Percentiles rank a stretch among this genome's conserved stretches.
Conservation (phyloP, 2,888 invertebrate genomes). For the Oligia strigilis region DNA sequence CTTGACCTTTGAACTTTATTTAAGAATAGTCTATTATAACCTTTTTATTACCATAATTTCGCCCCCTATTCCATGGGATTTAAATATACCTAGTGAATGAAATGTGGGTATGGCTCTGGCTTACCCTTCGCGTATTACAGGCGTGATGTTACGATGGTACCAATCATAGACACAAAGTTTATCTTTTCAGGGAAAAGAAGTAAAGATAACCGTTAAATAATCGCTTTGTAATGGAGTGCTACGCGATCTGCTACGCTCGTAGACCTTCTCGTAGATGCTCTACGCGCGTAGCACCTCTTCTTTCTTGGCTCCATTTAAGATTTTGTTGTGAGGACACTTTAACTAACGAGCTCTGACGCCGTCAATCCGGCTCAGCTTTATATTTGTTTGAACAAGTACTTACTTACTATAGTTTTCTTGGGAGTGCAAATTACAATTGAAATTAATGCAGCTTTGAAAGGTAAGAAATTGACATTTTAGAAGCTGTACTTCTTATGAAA, state of each 20-base stretch:
- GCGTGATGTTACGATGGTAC: background rate
- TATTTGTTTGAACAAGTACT: slow-evolving; percentile 60
- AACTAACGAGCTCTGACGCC: slow-evolving; percentile 74
- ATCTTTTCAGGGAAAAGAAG: background rate
- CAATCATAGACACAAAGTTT: background rate
- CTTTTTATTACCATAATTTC: background rate
- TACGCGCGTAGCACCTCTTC: slow-evolving; percentile 47
- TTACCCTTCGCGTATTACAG: background rate
- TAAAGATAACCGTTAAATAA: background rate
- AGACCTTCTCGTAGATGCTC: slow-evolving; percentile 37
- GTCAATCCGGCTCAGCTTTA: slow-evolving; percentile 69
- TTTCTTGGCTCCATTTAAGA: slow-evolving; percentile 62
- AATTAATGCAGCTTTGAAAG: background rate
- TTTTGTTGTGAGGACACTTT: slow-evolving; percentile 75
- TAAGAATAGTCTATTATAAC: background rate
- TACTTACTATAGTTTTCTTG: slow-evolving; percentile 21
- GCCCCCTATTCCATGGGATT: background rate
- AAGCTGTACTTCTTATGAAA: background rate
- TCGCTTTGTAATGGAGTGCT: background rate
- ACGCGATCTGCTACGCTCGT: slow-evolving; percentile 54
- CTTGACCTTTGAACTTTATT: slow-evolving; percentile 9
- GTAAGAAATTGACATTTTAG: background rate
- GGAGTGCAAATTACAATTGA: slow-evolving; percentile 21
- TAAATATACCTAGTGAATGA: background rate
- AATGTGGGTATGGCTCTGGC: background rate